Percentiles rank a stretch among this genome's conserved stretches.
Evolutionary conservation across 37 sponge, comb jelly and placozoan species (phyloP).

Genomic region (Beroe ovata): DNA sequence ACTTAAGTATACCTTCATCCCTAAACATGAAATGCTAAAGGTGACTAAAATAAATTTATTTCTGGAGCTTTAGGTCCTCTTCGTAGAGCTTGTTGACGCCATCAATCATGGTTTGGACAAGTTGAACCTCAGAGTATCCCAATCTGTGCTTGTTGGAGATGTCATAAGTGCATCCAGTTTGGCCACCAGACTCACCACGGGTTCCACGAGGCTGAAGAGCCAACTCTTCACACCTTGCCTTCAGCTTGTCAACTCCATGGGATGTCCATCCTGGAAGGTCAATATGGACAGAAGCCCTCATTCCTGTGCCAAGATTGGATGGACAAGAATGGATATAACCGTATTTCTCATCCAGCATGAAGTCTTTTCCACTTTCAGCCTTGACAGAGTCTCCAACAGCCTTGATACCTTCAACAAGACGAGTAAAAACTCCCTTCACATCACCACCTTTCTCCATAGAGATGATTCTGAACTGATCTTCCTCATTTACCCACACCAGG

Average conservation of each 20-base stretch:
- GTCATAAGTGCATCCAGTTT: slow-evolving; percentile 55
- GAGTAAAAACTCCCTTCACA: slow-evolving; percentile 68
- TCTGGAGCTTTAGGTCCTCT: slow-evolving; percentile 8
- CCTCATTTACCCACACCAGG: slow-evolving; percentile 83
- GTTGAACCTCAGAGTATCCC: slow-evolving; percentile 64
- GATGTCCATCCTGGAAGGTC: slow-evolving; percentile 73
- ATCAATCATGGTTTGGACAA: slow-evolving; percentile 81
- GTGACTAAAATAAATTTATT: too few relatives aligned
- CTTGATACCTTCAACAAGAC: slow-evolving; percentile 70
- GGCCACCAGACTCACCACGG: slow-evolving; percentile 27
- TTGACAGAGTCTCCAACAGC: slow-evolving; percentile 70
- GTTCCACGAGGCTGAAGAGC: slow-evolving; percentile 41
- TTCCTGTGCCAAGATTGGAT: slow-evolving; percentile 87
- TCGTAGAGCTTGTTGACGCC: slow-evolving; percentile 83
- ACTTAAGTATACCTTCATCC: too few relatives aligned
- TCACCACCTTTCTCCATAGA: slow-evolving; percentile 88
- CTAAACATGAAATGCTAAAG: too few relatives aligned
- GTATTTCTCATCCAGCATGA: slow-evolving; percentile 79
- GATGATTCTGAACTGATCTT: slow-evolving; percentile 91
- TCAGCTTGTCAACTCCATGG: too few relatives aligned
- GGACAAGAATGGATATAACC: slow-evolving; percentile 86
- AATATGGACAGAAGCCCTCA: slow-evolving; percentile 82
- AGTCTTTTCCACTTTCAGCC: slow-evolving; percentile 68
- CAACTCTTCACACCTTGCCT: slow-evolving; percentile 50
- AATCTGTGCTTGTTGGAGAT: slow-evolving; percentile 57